Percentiles rank a stretch among this genome's conserved stretches.
Evolutionary conservation across 2,113 vertebrate genomes (phyloP).

Genomic region (Tor tambroides): DNA sequence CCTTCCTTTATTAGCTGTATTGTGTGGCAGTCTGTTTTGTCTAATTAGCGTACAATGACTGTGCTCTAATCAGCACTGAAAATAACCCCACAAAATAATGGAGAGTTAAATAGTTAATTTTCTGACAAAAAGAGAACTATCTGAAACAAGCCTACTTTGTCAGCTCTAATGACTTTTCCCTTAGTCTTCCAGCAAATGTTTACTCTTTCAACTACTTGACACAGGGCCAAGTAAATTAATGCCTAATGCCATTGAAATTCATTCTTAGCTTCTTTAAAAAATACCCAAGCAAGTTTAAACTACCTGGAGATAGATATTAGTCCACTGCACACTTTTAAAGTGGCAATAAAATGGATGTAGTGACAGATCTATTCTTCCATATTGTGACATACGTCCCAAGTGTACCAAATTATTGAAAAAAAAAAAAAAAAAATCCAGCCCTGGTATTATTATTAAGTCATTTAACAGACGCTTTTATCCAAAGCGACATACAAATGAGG

Average conservation of each 20-base stretch:
- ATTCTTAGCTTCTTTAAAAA: background rate
- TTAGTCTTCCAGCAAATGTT: constrained; percentile 5
- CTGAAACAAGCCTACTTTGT: background rate
- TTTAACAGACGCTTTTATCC: no score
- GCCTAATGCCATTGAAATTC: background rate
- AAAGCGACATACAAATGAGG: no score
- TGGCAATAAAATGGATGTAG: background rate
- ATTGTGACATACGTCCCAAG: background rate
- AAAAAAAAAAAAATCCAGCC: no score
- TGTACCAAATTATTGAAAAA: no score
- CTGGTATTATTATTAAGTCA: no score
- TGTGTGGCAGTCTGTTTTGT: background rate
- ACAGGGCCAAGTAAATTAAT: background rate
- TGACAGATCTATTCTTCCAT: background rate
- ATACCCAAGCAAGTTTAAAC: background rate
- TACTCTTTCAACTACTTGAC: constrained; percentile 6
- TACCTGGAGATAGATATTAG: background rate
- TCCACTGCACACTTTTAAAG: background rate
- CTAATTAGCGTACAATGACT: constrained; percentile 10
- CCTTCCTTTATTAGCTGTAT: background rate
- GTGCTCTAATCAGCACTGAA: background rate
- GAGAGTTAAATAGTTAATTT: constrained; percentile 9
- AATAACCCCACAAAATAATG: constrained; percentile 13
- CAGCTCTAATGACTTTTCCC: background rate
- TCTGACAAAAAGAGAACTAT: background rate